These are phyloP conservation scores for Rhyacichthys aspro DNA, from an alignment of 2,797 vertebrate species.

Conservation along the genomic window DNA sequence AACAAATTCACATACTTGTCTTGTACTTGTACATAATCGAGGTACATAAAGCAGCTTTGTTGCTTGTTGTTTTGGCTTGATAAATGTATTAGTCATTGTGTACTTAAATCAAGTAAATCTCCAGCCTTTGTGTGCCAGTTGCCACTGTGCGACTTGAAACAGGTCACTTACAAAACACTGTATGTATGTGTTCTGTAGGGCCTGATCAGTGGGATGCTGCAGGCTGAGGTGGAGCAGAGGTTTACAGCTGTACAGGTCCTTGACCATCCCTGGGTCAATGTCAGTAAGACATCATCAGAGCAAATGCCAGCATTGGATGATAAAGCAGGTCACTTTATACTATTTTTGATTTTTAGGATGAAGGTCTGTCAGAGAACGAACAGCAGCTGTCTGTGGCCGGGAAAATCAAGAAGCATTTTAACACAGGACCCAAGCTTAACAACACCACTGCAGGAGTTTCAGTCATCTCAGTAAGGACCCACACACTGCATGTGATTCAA, in stretches of 20 bases:
- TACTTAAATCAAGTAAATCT: too few relatives aligned
- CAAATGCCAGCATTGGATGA: not conserved
- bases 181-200: constrained; percentile 79
- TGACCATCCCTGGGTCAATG: constrained; percentile 95
- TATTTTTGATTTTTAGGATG: constrained; percentile 81
- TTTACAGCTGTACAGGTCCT: constrained; percentile 93
- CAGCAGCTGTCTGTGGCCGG: constrained; percentile 94
- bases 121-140: too few relatives aligned
- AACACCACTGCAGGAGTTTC: constrained; percentile 93
- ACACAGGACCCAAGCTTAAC: constrained; percentile 88
- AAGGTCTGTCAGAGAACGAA: constrained; percentile 88
- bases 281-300: constrained; percentile 73
- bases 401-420: constrained; percentile 98
- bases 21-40: too few relatives aligned
- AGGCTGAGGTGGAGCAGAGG: constrained; percentile 89
- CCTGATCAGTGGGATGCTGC: constrained; percentile 93
- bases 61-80: too few relatives aligned
- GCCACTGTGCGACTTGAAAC: too few relatives aligned
- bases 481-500: constrained; percentile 22
- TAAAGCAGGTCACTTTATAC: not conserved
- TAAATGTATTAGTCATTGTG: too few relatives aligned
- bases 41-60: too few relatives aligned
- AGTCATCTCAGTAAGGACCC: constrained; percentile 93
- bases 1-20: too few relatives aligned
- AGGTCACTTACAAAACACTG: too few relatives aligned